phyloP scores from a whole-genome alignment of 1,140 invertebrate species.

The Macrobrachium rosenbergii region DNA sequence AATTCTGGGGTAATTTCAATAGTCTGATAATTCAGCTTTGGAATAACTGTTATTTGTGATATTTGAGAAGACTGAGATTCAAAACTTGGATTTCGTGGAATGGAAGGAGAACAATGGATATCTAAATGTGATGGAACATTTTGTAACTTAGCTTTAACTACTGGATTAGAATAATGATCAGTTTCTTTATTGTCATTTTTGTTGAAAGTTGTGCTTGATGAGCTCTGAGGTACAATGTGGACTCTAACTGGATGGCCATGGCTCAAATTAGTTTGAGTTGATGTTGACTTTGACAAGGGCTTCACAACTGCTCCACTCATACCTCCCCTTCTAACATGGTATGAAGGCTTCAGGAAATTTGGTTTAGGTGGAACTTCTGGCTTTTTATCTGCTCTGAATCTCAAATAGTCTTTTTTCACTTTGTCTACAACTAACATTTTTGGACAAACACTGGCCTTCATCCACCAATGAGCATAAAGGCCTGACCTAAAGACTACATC shows the following conservation, averaged over 20 bases:
- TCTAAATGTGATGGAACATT: conserved; percentile 26
- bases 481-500: conserved; percentile 79
- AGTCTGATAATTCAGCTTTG: conserved; percentile 11
- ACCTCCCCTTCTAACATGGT: conserved; percentile 46
- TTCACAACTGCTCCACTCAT: conserved; percentile 14
- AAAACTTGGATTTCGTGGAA: conserved; percentile 56
- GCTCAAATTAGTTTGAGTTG: conserved; percentile 41
- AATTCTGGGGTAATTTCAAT: neutral
- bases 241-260: conserved; percentile 14
- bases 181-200: neutral
- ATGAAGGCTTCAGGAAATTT: conserved; percentile 50
- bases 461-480: conserved; percentile 92
- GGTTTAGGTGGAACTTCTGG: conserved; percentile 50
- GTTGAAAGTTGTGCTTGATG: neutral
- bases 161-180: neutral
- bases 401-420: conserved; percentile 31
- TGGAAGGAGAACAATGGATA: conserved; percentile 25
- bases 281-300: conserved; percentile 27
- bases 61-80: conserved; percentile 59
- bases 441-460: conserved; percentile 77
- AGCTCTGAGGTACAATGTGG: neutral
- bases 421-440: conserved; percentile 33
- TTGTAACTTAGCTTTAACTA: conserved; percentile 14
- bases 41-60: conserved; percentile 55
- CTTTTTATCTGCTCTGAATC: conserved; percentile 43